Evolutionary conservation across 2,888 invertebrate genomes (phyloP).

Genomic region (Melanargia galathea): DNA sequence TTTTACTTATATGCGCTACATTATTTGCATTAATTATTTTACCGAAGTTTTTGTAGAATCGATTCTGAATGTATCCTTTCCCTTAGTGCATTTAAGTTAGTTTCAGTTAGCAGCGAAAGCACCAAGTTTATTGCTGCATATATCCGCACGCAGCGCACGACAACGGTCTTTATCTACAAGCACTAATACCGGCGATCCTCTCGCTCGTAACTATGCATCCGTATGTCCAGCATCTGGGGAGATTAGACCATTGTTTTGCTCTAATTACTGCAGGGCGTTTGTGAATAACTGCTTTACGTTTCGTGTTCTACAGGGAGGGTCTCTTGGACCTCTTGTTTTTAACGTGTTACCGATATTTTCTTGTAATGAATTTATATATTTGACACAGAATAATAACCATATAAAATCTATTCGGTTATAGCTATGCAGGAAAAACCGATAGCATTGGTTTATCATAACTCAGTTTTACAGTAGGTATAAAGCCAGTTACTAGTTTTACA

Average conservation of each 20-base stretch:
- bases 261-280: conserved; percentile 7
- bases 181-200: conserved; percentile 13
- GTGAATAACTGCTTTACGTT: not conserved
- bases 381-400: too few species aligned
- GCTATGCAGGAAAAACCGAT: too few species aligned
- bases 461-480: too few species aligned
- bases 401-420: too few species aligned
- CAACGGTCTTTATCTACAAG: conserved; percentile 22
- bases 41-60: not conserved
- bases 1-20: too few species aligned
- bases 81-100: conserved; percentile 28
- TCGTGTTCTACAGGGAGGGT: not conserved
- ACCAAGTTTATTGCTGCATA: conserved; percentile 29
- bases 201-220: conserved; percentile 13
- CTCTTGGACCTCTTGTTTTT: not conserved
- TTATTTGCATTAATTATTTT: not conserved
- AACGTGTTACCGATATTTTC: not conserved
- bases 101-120: conserved; percentile 19
- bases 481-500: too few species aligned
- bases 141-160: conserved; percentile 14
- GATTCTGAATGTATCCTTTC: conserved; percentile 1
- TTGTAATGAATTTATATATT: not conserved
- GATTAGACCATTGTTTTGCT: conserved; percentile 22
- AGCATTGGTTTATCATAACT: too few species aligned
- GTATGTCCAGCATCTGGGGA: conserved; percentile 6